Percentiles rank a stretch among this genome's conserved stretches.
These are phyloP conservation scores for Lepus europaeus DNA, from an alignment of 2,113 vertebrate species.

Conservation along the genomic window DNA sequence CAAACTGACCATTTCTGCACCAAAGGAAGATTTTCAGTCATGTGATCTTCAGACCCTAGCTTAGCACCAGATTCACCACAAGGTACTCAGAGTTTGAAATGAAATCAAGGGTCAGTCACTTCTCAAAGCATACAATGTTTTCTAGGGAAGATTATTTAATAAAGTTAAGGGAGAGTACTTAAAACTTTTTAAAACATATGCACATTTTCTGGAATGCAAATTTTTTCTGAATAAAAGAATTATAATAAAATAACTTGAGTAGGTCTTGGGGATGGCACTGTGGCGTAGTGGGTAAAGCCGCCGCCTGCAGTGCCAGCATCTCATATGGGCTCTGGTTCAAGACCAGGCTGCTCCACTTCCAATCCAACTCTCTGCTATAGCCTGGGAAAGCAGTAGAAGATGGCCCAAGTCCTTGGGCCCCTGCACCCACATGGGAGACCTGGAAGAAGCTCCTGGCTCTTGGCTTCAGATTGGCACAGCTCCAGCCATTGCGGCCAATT, in stretches of 20 bases:
- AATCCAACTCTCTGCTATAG: too few relatives aligned
- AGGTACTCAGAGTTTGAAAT: neutral
- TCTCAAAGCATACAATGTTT: neutral
- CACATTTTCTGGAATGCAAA: neutral
- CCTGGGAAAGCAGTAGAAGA: too few relatives aligned
- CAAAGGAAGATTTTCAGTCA: neutral
- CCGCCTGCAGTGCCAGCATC: too few relatives aligned
- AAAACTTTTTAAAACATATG: neutral
- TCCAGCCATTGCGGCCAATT: too few relatives aligned
- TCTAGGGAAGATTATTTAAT: conserved; percentile 12
- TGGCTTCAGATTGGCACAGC: too few relatives aligned
- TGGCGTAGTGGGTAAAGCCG: too few relatives aligned
- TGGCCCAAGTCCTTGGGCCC: too few relatives aligned
- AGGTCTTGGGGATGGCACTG: too few relatives aligned
- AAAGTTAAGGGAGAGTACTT: neutral
- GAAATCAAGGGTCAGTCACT: neutral
- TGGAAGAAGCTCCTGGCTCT: too few relatives aligned
- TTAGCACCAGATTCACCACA: neutral
- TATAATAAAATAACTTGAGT: neutral
- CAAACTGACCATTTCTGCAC: neutral
- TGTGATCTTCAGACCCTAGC: neutral
- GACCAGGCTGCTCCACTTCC: too few relatives aligned
- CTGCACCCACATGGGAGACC: too few relatives aligned
- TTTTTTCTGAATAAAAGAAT: conserved; percentile 41
- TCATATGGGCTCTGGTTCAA: too few relatives aligned